Evolutionary conservation across 2,113 vertebrate genomes (phyloP).

Genomic region (Varanus komodoensis): DNA sequence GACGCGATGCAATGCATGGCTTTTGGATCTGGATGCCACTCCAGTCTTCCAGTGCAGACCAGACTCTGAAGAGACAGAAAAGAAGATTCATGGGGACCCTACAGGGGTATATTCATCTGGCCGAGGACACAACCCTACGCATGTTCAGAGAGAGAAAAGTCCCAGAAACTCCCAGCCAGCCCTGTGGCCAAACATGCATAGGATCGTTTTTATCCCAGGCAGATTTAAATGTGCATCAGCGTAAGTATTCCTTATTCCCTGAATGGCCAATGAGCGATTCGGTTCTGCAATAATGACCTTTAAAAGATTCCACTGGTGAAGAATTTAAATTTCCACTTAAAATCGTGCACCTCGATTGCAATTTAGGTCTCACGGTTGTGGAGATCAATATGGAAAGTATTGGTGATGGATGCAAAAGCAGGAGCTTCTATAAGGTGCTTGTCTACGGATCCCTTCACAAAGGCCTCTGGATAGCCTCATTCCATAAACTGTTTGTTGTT

Average conservation of each 20-base stretch:
- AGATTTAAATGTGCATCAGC: neutral
- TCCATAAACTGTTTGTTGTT: neutral
- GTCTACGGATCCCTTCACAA: neutral
- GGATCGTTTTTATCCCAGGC: neutral
- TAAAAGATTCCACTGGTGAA: neutral
- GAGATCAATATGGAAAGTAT: neutral
- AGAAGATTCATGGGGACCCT: neutral
- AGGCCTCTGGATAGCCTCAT: neutral
- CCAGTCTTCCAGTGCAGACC: slow-evolving; percentile 90
- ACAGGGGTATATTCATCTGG: neutral
- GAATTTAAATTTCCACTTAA: neutral
- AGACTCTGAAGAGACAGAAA: slow-evolving; percentile 79
- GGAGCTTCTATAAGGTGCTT: neutral
- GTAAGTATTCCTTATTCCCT: neutral
- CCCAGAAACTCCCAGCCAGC: too few species aligned
- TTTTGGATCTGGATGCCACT: slow-evolving; percentile 89
- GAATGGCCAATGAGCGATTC: neutral
- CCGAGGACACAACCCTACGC: too few species aligned
- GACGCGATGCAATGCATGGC: slow-evolving; percentile 91
- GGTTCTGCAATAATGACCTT: neutral
- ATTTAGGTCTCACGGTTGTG: neutral
- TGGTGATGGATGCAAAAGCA: neutral
- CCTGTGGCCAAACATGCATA: too few species aligned
- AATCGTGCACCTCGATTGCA: neutral
- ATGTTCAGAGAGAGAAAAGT: too few species aligned